These are phyloP conservation scores for Scaptomyza cyrtandrae DNA, from an alignment of 2,888 invertebrate genomes.

Conservation along the genomic window DNA sequence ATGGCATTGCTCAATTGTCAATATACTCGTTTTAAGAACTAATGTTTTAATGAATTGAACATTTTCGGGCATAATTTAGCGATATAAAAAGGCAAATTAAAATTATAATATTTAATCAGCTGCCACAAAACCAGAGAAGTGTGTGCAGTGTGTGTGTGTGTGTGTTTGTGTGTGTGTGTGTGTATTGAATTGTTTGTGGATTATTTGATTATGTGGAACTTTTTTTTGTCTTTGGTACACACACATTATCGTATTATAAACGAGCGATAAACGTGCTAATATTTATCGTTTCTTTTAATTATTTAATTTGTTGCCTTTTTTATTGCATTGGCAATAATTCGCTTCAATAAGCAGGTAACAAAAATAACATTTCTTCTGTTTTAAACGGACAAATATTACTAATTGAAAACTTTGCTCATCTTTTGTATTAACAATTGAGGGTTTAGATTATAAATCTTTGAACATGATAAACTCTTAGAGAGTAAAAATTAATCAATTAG, in stretches of 20 bases:
- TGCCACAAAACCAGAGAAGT: conserved; percentile 34
- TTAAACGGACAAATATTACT: conserved; percentile 28
- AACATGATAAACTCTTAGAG: neutral
- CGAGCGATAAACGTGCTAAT: conserved; percentile 11
- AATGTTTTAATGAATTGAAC: conserved; percentile 20
- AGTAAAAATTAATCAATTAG: neutral
- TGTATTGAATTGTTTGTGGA: conserved; percentile 21
- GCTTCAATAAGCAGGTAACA: conserved; percentile 56
- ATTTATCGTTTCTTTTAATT: conserved; percentile 25
- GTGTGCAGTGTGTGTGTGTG: no score
- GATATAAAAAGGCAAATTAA: conserved; percentile 65
- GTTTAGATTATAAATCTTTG: neutral
- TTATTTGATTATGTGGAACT: conserved; percentile 8
- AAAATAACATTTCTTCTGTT: conserved; percentile 37
- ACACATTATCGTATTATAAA: conserved; percentile 39
- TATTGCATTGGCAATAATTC: neutral
- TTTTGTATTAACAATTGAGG: neutral
- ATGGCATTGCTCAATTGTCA: conserved; percentile 47
- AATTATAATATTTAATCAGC: conserved; percentile 78
- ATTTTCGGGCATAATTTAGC: conserved; percentile 34
- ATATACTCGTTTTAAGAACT: conserved; percentile 32
- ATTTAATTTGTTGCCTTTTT: conserved; percentile 3
- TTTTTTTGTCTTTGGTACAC: neutral
- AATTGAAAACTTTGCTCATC: conserved; percentile 19
- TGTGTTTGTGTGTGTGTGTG: conserved; percentile 7